Evolutionary conservation across 2,113 vertebrate species (phyloP).

Genomic region (Oxyruncus cristatus): DNA sequence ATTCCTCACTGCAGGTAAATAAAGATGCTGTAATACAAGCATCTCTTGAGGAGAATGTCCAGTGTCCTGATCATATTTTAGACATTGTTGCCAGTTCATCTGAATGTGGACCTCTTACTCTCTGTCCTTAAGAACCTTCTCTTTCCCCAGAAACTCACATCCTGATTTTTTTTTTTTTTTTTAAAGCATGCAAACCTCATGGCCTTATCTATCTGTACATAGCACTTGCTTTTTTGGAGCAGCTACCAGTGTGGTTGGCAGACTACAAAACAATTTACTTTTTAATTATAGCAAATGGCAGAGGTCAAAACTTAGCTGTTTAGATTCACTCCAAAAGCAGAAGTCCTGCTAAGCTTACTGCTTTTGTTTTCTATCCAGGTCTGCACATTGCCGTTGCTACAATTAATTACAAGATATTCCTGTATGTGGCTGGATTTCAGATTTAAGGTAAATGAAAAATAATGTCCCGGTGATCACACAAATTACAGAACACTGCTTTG

Average conservation of each 20-base stretch:
- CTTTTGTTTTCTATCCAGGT: background rate
- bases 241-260: background rate
- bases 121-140: background rate
- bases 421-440: background rate
- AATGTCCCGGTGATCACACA: background rate
- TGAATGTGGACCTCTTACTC: background rate
- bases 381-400: background rate
- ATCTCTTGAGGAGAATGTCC: background rate
- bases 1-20: background rate
- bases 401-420: background rate
- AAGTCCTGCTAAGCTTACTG: background rate
- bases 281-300: background rate
- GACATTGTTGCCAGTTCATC: background rate
- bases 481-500: background rate
- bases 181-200: background rate
- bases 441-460: background rate
- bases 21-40: background rate
- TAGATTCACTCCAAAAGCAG: background rate
- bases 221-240: background rate
- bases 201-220: background rate
- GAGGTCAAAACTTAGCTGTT: conserved; percentile 6
- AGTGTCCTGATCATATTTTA: background rate
- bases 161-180: background rate
- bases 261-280: background rate
- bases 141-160: background rate